Percentiles rank a stretch among this genome's conserved stretches.
Evolutionary conservation across 2,888 invertebrate genomes (phyloP).

Genomic region (Boloria euphrosyne): DNA sequence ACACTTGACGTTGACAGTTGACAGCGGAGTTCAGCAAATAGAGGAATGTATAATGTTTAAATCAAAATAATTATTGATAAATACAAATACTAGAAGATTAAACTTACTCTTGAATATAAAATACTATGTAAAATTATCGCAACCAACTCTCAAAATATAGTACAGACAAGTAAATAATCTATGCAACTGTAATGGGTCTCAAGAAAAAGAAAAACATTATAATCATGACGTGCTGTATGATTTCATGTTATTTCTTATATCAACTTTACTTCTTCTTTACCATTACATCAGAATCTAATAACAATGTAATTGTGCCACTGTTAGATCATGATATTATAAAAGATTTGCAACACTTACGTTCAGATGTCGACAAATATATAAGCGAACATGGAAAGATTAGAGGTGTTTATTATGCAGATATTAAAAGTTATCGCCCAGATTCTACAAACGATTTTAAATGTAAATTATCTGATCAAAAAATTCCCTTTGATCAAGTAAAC

Average conservation of each 20-base stretch:
- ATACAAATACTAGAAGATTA: too few relatives aligned
- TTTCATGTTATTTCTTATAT: conserved; percentile 66
- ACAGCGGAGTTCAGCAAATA: too few relatives aligned
- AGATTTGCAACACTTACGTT: conserved; percentile 54
- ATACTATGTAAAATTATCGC: too few relatives aligned
- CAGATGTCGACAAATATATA: conserved; percentile 66
- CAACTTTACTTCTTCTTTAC: conserved; percentile 72
- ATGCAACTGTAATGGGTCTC: conserved; percentile 39
- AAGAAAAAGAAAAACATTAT: conserved; percentile 74
- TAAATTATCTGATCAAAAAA: conserved; percentile 59
- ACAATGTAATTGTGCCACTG: conserved; percentile 55
- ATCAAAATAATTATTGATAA: too few relatives aligned
- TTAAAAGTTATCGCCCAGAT: conserved; percentile 67
- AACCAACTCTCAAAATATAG: too few relatives aligned
- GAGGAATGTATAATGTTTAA: too few relatives aligned
- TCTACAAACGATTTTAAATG: conserved; percentile 68
- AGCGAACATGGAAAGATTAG: conserved; percentile 68
- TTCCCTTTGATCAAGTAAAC: conserved; percentile 82
- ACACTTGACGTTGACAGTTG: too few relatives aligned
- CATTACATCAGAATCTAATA: conserved; percentile 59
- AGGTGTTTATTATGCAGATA: conserved; percentile 64
- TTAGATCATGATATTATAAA: conserved; percentile 54
- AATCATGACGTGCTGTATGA: conserved; percentile 59
- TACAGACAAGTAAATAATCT: too few relatives aligned
- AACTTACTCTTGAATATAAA: too few relatives aligned